Evolutionary conservation across 2,888 invertebrate species (phyloP).

Genomic region (Timema cristinae): DNA sequence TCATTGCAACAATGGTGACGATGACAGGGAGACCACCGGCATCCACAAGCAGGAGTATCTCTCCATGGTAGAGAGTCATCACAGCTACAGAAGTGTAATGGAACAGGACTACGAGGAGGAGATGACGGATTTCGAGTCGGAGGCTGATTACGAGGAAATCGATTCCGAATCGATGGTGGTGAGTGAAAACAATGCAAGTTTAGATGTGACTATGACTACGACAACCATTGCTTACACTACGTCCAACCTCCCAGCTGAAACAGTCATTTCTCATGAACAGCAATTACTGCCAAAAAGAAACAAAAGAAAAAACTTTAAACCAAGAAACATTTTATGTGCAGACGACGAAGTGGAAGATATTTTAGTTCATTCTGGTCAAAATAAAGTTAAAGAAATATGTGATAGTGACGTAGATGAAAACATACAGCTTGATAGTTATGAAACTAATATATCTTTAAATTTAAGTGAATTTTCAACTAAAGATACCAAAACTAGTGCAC

Average conservation of each 20-base stretch:
- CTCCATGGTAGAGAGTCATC: slow-evolving; percentile 21
- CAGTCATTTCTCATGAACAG: too few relatives aligned
- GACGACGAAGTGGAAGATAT: slow-evolving; percentile 39
- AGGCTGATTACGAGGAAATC: slow-evolving; percentile 21
- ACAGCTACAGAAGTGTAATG: slow-evolving; percentile 17
- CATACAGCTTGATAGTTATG: not conserved
- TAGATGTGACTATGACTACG: slow-evolving; percentile 18
- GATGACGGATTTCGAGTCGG: slow-evolving; percentile 14
- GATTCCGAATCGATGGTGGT: not conserved
- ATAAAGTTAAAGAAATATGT: slow-evolving; percentile 34
- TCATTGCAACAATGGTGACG: slow-evolving; percentile 22
- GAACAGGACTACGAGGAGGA: slow-evolving; percentile 25
- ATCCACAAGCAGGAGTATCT: slow-evolving; percentile 22
- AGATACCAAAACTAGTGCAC: not conserved
- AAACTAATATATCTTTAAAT: slow-evolving; percentile 25
- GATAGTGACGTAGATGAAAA: slow-evolving; percentile 35
- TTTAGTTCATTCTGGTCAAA: slow-evolving; percentile 22
- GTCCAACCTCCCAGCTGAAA: not conserved
- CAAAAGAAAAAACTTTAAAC: slow-evolving; percentile 75
- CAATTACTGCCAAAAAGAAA: slow-evolving; percentile 56
- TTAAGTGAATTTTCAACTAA: slow-evolving; percentile 24
- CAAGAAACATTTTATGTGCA: slow-evolving; percentile 59
- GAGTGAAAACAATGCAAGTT: slow-evolving; percentile 3
- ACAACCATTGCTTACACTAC: slow-evolving; percentile 10
- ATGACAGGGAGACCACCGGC: slow-evolving; percentile 19